Percentiles rank a stretch among this genome's conserved stretches.
These are phyloP conservation scores for Ethmia dodecea DNA, from an alignment of 2,888 invertebrate species.

Conservation along the genomic window DNA sequence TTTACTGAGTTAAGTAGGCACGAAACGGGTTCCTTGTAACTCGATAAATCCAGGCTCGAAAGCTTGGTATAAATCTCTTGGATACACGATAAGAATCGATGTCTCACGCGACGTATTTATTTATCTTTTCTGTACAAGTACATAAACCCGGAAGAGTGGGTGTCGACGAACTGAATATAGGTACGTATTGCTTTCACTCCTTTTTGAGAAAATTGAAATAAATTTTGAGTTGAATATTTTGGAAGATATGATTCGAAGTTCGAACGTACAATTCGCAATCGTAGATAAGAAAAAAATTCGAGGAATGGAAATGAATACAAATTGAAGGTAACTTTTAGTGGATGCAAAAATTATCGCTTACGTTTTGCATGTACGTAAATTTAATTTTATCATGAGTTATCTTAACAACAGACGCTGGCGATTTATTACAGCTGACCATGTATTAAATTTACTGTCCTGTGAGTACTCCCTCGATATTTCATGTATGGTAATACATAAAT, in stretches of 20 bases:
- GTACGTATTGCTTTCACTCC: constrained; percentile 48
- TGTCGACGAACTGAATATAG: constrained; percentile 43
- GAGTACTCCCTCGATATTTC: constrained; percentile 24
- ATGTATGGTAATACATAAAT: constrained; percentile 23
- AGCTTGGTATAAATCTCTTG: constrained; percentile 69
- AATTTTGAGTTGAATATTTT: constrained; percentile 9
- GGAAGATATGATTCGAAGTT: constrained; percentile 25
- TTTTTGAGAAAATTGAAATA: constrained; percentile 10
- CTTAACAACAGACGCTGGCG: constrained; percentile 31
- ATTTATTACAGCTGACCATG: constrained; percentile 30
- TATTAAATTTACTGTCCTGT: constrained; percentile 32
- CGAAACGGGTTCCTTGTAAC: constrained; percentile 69
- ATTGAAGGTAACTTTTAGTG: constrained; percentile 41
- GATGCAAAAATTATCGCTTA: constrained; percentile 40
- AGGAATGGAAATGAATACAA: constrained; percentile 30
- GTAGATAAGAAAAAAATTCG: constrained; percentile 14
- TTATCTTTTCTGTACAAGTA: constrained; percentile 49
- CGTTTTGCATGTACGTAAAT: constrained; percentile 43
- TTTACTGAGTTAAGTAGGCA: constrained; percentile 72
- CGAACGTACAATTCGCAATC: constrained; percentile 3
- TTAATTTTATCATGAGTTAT: constrained; percentile 44
- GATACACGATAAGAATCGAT: constrained; percentile 73
- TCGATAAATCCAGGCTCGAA: constrained; percentile 64
- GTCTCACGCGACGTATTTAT: constrained; percentile 71
- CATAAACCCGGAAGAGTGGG: constrained; percentile 59